These are phyloP conservation scores for human DNA, from an alignment of 2,113 vertebrate species.

Conservation along the genomic window DNA sequence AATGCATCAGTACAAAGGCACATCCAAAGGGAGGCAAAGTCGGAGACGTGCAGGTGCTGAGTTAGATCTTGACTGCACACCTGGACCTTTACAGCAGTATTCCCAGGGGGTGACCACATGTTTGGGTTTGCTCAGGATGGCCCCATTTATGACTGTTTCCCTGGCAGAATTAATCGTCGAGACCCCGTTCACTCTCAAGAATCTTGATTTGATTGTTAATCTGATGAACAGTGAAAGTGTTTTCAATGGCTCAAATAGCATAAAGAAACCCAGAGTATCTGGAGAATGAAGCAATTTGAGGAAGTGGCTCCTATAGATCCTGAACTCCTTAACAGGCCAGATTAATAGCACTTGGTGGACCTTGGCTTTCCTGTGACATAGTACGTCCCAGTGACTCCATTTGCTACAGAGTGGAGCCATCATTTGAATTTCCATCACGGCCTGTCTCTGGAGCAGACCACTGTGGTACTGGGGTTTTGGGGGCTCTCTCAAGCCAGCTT, in stretches of 20 bases:
- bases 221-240: not conserved
- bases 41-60: not conserved
- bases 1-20: not conserved
- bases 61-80: not conserved
- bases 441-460: not conserved
- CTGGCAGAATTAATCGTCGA: not conserved
- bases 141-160: not conserved
- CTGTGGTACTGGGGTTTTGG: not conserved
- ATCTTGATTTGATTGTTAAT: not conserved
- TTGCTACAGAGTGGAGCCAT: not conserved
- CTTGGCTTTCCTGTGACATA: not conserved
- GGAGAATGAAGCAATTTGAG: not conserved
- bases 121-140: not conserved
- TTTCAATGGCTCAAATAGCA: not conserved
- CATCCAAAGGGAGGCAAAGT: not conserved
- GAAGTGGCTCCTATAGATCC: not conserved
- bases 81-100: accelerated
- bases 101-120: accelerated
- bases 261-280: not conserved
- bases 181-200: not conserved
- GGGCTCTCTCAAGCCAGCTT: not conserved
- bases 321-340: not conserved
- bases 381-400: not conserved
- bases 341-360: not conserved
- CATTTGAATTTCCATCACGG: not conserved